Percentiles rank a stretch among this genome's conserved stretches.
These are phyloP conservation scores for Pterostichus niger DNA, from an alignment of 2,888 invertebrate species.

Conservation along the genomic window DNA sequence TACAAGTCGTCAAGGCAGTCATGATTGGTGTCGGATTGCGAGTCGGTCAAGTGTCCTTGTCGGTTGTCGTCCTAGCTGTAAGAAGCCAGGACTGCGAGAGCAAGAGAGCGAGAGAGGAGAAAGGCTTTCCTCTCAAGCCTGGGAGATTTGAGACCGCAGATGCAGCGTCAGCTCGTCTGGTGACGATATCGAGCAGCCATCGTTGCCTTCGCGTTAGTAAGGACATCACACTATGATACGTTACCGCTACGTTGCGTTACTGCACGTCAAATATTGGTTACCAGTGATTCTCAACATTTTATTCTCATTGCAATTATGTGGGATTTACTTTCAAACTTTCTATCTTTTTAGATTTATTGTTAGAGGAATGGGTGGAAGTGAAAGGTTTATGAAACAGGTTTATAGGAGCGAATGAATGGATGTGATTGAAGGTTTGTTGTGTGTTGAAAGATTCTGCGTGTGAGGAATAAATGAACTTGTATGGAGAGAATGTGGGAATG, in stretches of 20 bases:
- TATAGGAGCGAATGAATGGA: no score
- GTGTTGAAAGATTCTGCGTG: no score
- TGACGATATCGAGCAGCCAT: constrained; percentile 46
- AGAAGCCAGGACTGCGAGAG: background rate
- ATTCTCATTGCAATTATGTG: no score
- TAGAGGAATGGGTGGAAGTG: no score
- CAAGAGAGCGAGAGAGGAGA: constrained; percentile 5
- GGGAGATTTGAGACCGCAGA: constrained; percentile 16
- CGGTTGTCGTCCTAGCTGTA: constrained; percentile 11
- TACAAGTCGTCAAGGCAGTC: constrained; percentile 11
- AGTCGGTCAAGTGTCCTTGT: constrained; percentile 58
- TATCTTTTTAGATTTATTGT: no score
- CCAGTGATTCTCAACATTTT: constrained; percentile 1
- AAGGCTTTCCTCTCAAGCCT: constrained; percentile 15
- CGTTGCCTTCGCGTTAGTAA: constrained; percentile 32
- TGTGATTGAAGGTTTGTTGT: no score
- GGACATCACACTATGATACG: constrained; percentile 20
- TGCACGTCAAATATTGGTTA: constrained; percentile 28
- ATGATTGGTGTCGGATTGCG: constrained; percentile 2
- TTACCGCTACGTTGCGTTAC: constrained; percentile 14
- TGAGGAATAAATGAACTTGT: no score
- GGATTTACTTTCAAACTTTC: no score
- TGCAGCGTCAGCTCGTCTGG: constrained; percentile 58
- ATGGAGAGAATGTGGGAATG: no score
- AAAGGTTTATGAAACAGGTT: no score